Evolutionary conservation across 1,140 invertebrate species (phyloP).

Genomic region (Pogonomyrmex californicus): DNA sequence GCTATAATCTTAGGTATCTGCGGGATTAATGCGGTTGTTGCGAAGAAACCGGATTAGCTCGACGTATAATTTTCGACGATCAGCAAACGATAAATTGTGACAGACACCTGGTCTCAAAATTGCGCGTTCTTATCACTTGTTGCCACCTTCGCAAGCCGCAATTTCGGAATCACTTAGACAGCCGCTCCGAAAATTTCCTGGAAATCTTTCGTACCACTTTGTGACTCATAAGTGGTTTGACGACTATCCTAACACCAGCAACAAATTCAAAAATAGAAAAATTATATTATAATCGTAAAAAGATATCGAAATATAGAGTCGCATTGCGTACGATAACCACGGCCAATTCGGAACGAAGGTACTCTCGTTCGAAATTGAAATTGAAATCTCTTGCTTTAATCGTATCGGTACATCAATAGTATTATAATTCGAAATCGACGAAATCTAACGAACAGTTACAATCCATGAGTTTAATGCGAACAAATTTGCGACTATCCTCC

Average conservation of each 20-base stretch:
- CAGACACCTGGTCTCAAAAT: constrained; percentile 67
- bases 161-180: constrained; percentile 62
- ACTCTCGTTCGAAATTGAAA: constrained; percentile 19
- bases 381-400: constrained; percentile 20
- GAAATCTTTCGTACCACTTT: constrained; percentile 29
- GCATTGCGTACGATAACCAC: background rate
- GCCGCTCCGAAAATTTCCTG: constrained; percentile 28
- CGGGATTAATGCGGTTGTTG: constrained; percentile 55
- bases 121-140: constrained; percentile 45
- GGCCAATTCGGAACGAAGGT: background rate
- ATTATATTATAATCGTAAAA: background rate
- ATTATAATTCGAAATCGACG: background rate
- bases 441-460: background rate
- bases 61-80: constrained; percentile 74
- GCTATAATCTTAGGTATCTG: constrained; percentile 63
- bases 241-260: background rate
- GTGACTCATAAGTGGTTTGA: constrained; percentile 23
- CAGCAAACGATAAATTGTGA: constrained; percentile 69
- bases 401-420: background rate
- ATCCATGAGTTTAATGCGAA: background rate
- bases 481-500: background rate
- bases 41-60: constrained; percentile 67
- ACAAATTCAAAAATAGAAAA: constrained; percentile 22
- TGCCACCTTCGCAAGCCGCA: constrained; percentile 37
- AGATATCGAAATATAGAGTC: background rate